Evolutionary conservation across 2,113 vertebrate species (phyloP), one percentile per base, ranked within the genome.

Genomic region (Xiphias gladius): DNA sequence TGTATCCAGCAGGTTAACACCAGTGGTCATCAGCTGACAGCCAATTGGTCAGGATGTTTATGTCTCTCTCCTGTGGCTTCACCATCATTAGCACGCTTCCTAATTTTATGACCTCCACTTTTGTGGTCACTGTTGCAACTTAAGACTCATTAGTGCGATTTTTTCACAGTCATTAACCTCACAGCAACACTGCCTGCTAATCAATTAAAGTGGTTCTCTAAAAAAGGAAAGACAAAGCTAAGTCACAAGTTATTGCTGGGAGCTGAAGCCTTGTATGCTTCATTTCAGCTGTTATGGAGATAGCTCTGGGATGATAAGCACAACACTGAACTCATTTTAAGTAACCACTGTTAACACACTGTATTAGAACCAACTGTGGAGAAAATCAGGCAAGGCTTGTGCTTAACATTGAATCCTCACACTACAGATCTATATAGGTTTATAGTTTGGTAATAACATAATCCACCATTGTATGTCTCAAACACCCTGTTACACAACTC

Each of bases 91-190:
- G 77, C 57, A 78, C 63, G 54, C 43, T 37, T 62, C 58, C 46
- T 87, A 88, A 94, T 89, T 84, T 86, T 65, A 64, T 72, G 62
- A 88, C 84, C 80, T 86, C 50, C 58, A 68, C 64, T 46, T 48
- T 70, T 74, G 63, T 32, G 80, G 70, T 71, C 67, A 58, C 54
- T 13, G 26, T 76, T 72, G 68, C 58, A 24, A 50, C 74, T 83
- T 85, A 71, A 32, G 82, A 90, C 73, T 94, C 88, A 89, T 95
- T 94, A 93, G 41, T 78, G 76, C 71, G 54, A 94, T 92, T 89
- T 86, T 73, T 89, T 92, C 78, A 92, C 85, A 90, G 82, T 52
- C 82, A 74, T 82, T 88, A 80, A 87, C 73, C 85, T 82, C 84
- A 39, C 67, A 46, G 55, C 59, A 74, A 35, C 73, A 76, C 59